A percentile compares a stretch with the other conserved stretches of the same genome.
phyloP scores from a whole-genome alignment of 2,113 vertebrate species.

The Piprites chloris region DNA sequence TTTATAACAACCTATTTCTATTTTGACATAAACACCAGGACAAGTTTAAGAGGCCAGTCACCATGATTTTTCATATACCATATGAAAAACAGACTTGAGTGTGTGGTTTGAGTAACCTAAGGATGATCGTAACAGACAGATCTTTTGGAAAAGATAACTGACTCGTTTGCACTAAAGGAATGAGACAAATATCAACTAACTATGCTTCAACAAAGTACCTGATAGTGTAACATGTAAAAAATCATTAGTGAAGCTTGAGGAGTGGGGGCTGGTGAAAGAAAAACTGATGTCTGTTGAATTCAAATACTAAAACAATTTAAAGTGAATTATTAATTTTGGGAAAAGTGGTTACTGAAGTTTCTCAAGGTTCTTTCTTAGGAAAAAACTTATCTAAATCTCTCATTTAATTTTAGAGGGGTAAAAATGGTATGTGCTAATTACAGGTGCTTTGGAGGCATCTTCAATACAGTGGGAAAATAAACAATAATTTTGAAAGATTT shows the following conservation, averaged over 20 bases:
- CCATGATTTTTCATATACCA: background rate
- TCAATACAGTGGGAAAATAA: background rate
- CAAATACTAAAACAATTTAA: background rate
- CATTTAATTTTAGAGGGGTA: background rate
- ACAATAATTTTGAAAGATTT: background rate
- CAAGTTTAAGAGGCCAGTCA: background rate
- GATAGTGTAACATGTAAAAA: background rate
- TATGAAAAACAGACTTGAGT: background rate
- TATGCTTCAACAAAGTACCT: background rate
- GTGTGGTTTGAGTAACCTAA: background rate
- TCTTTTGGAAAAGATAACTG: background rate
- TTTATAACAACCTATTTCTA: background rate
- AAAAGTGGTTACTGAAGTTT: background rate
- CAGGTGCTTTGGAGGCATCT: background rate
- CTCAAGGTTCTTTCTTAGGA: background rate
- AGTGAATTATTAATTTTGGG: background rate
- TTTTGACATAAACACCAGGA: background rate
- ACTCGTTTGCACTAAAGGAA: background rate
- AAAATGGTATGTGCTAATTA: accelerated
- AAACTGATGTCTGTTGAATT: background rate
- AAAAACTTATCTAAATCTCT: background rate
- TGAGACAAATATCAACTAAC: background rate
- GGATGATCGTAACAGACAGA: background rate
- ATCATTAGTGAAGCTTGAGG: background rate
- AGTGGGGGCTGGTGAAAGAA: background rate